A percentile compares a stretch with the other conserved stretches of the same genome.
Conservation (phyloP, 2,113 vertebrate species). For the Xiphias gladius region DNA sequence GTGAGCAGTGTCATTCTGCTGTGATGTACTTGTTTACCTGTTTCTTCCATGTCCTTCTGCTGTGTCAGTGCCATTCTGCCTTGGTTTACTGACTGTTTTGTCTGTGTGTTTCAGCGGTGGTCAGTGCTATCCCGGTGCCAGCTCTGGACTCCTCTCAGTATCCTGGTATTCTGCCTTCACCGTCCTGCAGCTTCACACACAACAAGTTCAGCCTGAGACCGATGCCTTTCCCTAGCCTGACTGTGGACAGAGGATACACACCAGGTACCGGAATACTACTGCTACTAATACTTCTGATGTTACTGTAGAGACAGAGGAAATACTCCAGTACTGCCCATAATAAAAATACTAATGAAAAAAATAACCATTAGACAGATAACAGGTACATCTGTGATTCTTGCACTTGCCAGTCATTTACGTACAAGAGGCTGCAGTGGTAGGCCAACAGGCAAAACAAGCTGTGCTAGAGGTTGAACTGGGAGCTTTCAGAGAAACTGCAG, state of each 20-base stretch:
- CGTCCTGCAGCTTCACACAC: constrained; percentile 92
- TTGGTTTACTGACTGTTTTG: not conserved
- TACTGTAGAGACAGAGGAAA: not conserved
- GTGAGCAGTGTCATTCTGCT: too few species aligned
- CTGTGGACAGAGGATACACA: constrained; percentile 90
- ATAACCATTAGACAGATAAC: too few species aligned
- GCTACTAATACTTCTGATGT: not conserved
- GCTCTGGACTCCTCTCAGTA: constrained; percentile 94
- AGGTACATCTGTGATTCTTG: not conserved
- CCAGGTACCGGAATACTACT: constrained; percentile 79
- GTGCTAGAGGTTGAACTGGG: too few species aligned
- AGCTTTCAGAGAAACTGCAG: too few species aligned
- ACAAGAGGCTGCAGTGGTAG: not conserved
- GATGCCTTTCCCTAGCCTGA: constrained; percentile 92
- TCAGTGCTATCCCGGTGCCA: constrained; percentile 95
- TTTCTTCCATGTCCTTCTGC: not conserved
- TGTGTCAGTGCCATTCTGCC: not conserved
- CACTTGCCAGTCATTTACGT: not conserved
- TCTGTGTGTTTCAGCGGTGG: constrained; percentile 86
- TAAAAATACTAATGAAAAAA: too few species aligned
- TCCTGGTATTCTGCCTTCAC: constrained; percentile 92
- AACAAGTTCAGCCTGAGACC: constrained; percentile 92
- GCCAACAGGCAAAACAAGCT: too few species aligned
- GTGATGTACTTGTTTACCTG: not conserved
- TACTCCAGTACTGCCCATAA: too few species aligned